A percentile compares a stretch with the other conserved stretches of the same genome.
These are phyloP conservation scores for Dolichotis patagonum DNA, from an alignment of 2,113 vertebrate species.

Conservation along the genomic window DNA sequence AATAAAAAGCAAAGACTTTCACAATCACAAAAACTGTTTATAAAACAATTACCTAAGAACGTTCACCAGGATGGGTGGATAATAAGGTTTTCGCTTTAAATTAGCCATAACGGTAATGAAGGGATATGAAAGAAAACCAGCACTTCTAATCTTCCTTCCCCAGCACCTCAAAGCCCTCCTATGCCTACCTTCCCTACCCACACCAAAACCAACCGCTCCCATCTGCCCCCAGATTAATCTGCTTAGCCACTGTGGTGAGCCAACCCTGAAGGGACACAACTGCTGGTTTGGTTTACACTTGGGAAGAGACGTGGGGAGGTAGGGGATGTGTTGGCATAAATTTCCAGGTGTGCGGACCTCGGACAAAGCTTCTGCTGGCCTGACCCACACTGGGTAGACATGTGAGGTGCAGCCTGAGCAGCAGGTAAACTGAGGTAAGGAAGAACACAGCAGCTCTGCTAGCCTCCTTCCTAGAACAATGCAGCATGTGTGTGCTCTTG, in stretches of 20 bases:
- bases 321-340: not conserved
- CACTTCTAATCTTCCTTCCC: not conserved
- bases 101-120: not conserved
- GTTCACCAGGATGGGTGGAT: constrained; percentile 35
- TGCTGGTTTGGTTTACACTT: constrained; percentile 51
- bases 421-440: constrained; percentile 72
- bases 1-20: constrained; percentile 64
- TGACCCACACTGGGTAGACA: constrained; percentile 27
- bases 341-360: not conserved
- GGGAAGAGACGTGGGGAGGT: constrained; percentile 7
- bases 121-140: not conserved
- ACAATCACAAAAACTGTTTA: constrained; percentile 81
- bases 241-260: not conserved
- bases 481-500: constrained; percentile 34
- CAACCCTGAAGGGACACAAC: constrained; percentile 62
- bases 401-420: constrained; percentile 51
- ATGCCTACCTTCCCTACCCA: not conserved
- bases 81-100: constrained; percentile 65
- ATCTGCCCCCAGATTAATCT: not conserved
- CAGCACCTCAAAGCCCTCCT: not conserved
- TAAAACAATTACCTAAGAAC: constrained; percentile 81
- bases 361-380: constrained; percentile 52
- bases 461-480: not conserved
- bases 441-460: not conserved
- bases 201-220: not conserved